Evolutionary conservation across 2,888 invertebrate species (phyloP), one percentile per base, ranked within the genome.

Genomic region (Drymonia ruficornis): DNA sequence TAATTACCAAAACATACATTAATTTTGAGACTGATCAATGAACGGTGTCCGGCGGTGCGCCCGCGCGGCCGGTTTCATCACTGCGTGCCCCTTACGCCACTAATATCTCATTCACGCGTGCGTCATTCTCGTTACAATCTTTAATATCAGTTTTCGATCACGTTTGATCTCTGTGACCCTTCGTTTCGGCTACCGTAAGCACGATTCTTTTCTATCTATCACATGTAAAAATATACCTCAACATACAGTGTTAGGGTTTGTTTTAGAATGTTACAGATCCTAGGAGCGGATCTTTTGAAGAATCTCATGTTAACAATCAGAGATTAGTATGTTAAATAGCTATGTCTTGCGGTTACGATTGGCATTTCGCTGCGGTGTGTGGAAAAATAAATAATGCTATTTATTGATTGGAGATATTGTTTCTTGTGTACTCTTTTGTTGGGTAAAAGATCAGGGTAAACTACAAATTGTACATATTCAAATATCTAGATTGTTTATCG

Each of bases 101-200:
- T 86, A 86, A 88, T 87, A 87, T 87, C 86, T 91, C 84, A 89
- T 89, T 89, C 88, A 90, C 87, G 89, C 90, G 86, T 89, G 83
- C 88, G 83, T 89, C 90, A 86, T 82, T 89, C 80, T 78, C 67
- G 67, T 78, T 78, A 82, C 82, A 81, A 89, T 89, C 86, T 86
- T 79, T 83, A 83, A 86, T 89, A 91, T 91, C 90, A 89, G 86
- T 89, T 89, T 89, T 87, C 78, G 85, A 89, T 89, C 91, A 87
- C 86, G 88, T 65, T 84, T 90, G 91, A 90, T 87, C 91, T 88
- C 80, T 76, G 55, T 89, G 91, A 91, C 91, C 91, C 89, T 80
- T 83, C 83, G 85, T 86, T 89, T 91, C 80, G 86, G 91, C 91
- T 92, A 91, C 91, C 79, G 91, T 90, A 81, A 80, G 78, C 91